Conservation (phyloP, 2,113 vertebrate genomes). For the Plecturocebus donacophilus region DNA sequence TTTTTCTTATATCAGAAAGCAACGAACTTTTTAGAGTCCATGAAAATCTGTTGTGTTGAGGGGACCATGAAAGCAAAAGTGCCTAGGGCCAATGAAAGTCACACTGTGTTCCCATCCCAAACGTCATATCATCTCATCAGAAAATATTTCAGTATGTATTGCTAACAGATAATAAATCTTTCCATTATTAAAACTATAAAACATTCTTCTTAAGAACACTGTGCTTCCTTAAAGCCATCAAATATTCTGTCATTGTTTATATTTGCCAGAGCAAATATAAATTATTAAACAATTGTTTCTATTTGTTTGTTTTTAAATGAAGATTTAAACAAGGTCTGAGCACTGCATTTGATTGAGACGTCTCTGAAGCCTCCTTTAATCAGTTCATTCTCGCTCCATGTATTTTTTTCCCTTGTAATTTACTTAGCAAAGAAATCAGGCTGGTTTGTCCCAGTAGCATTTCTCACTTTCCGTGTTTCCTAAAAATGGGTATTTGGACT, state of each 20-base stretch:
- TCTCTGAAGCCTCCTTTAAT: not conserved
- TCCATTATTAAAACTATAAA: not conserved
- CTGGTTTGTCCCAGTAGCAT: not conserved
- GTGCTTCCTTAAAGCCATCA: not conserved
- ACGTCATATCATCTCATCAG: not conserved
- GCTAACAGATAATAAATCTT: not conserved
- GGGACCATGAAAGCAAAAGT: not conserved
- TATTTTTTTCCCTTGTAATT: not conserved
- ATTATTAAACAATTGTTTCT: not conserved
- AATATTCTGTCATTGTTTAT: not conserved
- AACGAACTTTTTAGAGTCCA: not conserved
- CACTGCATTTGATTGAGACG: not conserved
- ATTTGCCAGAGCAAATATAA: not conserved
- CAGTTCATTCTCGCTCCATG: not conserved
- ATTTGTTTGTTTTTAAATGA: not conserved
- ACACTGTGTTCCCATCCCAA: not conserved
- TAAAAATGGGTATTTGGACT: not conserved
- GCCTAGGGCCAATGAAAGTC: not conserved
- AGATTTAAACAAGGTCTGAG: not conserved
- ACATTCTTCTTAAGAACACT: not conserved
- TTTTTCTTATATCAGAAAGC: constrained; percentile 18
- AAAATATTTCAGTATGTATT: not conserved
- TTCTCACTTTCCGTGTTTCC: not conserved
- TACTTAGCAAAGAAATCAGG: not conserved
- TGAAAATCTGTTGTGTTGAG: not conserved